Evolutionary conservation across 2,797 vertebrate species (phyloP).

Genomic region (Falco cherrug): DNA sequence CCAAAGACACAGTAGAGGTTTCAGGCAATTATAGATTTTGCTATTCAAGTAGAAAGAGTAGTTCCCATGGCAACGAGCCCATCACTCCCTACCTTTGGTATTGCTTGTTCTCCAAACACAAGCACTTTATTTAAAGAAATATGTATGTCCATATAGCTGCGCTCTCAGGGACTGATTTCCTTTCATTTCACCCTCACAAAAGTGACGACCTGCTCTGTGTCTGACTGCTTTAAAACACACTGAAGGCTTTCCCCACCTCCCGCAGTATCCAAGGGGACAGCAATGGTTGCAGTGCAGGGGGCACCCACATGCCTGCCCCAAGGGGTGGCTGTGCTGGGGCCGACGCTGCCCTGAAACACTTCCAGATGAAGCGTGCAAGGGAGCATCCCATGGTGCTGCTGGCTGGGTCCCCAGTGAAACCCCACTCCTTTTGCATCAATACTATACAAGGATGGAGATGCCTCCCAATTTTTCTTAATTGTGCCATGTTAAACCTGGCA

Average conservation of each 20-base stretch:
- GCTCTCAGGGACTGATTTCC: not conserved
- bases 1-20: slow-evolving; percentile 23
- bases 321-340: not conserved
- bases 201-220: fast-evolving
- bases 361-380: not conserved
- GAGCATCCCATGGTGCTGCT: fast-evolving
- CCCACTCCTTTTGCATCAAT: not conserved
- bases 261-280: fast-evolving
- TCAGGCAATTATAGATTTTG: slow-evolving; percentile 64
- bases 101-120: not conserved
- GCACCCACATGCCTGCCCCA: not conserved
- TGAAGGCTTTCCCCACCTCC: not conserved
- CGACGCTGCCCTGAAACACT: not conserved
- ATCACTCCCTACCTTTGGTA: slow-evolving; percentile 41
- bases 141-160: not conserved
- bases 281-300: fast-evolving
- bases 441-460: fast-evolving
- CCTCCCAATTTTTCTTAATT: not conserved
- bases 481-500: not conserved
- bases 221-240: not conserved
- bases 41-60: slow-evolving; percentile 55
- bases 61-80: slow-evolving; percentile 63
- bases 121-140: not conserved
- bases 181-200: not conserved
- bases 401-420: not conserved